phyloP scores from a whole-genome alignment of 2,113 vertebrate genomes.

The Brachionichthys hirsutus region DNA sequence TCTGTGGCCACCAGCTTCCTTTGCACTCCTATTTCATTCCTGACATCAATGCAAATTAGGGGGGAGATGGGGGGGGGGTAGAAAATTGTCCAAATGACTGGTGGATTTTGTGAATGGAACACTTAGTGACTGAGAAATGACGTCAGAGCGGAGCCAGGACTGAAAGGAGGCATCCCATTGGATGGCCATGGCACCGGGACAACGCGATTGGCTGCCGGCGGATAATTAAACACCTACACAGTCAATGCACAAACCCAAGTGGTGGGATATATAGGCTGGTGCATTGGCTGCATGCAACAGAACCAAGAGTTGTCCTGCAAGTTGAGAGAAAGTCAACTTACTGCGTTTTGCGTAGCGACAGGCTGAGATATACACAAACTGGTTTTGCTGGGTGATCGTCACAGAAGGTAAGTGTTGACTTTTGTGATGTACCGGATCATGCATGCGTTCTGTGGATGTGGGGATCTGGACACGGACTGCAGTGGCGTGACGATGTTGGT shows the following conservation, averaged over 20 bases:
- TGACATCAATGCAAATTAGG: conserved; percentile 79
- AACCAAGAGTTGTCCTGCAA: conserved; percentile 72
- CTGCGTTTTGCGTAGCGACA: conserved; percentile 53
- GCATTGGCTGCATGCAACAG: conserved; percentile 71
- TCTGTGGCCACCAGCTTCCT: conserved; percentile 51
- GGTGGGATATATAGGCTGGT: conserved; percentile 85
- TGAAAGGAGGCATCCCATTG: conserved; percentile 63
- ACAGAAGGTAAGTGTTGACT: conserved; percentile 69
- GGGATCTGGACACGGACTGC: background rate
- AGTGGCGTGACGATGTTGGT: conserved; percentile 21
- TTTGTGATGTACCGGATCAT: conserved; percentile 15
- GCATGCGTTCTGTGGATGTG: background rate
- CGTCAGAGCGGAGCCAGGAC: conserved; percentile 76
- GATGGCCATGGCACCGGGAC: conserved; percentile 49
- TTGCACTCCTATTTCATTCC: conserved; percentile 60
- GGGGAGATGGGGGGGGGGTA: conserved; percentile 5
- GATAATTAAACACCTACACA: conserved; percentile 85
- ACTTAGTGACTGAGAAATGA: conserved; percentile 77
- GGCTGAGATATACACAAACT: conserved; percentile 52
- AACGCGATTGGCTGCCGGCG: conserved; percentile 76
- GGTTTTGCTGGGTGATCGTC: conserved; percentile 57
- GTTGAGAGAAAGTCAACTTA: conserved; percentile 72
- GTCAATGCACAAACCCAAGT: conserved; percentile 78
- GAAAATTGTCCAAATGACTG: conserved; percentile 71
- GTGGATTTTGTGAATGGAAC: conserved; percentile 86